A percentile compares a stretch with the other conserved stretches of the same genome.
phyloP scores from a whole-genome alignment of 2,797 vertebrate genomes.

The Nothura maculosa region DNA sequence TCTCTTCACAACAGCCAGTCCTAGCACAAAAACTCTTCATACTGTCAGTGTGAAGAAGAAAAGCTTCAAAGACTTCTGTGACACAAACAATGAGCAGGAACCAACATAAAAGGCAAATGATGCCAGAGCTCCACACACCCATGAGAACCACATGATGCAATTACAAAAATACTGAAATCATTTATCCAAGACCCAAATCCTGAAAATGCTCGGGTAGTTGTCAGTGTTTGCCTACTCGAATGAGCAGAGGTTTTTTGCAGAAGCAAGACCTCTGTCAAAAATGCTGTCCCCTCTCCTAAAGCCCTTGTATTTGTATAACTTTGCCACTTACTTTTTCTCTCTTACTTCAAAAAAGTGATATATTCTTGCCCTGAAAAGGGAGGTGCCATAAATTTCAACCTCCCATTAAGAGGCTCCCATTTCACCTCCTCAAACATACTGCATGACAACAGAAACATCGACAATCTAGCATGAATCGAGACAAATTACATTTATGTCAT shows the following conservation, averaged over 20 bases:
- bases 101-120: background rate
- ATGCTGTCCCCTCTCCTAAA: background rate
- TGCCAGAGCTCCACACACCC: background rate
- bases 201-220: background rate
- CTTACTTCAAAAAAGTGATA: background rate
- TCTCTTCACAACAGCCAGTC: background rate
- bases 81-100: background rate
- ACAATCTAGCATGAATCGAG: background rate
- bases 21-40: background rate
- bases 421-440: background rate
- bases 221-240: background rate
- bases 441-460: background rate
- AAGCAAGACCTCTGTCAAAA: background rate
- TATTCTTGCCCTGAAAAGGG: background rate
- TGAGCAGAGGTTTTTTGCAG: background rate
- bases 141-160: background rate
- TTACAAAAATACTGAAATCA: background rate
- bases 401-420: background rate
- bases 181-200: background rate
- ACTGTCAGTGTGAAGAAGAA: background rate
- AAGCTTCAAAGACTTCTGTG: background rate
- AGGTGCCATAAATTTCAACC: background rate
- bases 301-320: background rate
- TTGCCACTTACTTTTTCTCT: constrained; percentile 16
- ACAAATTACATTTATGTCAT: background rate